Conservation (phyloP, 2,113 vertebrate species). For the Macquaria ambigua region DNA sequence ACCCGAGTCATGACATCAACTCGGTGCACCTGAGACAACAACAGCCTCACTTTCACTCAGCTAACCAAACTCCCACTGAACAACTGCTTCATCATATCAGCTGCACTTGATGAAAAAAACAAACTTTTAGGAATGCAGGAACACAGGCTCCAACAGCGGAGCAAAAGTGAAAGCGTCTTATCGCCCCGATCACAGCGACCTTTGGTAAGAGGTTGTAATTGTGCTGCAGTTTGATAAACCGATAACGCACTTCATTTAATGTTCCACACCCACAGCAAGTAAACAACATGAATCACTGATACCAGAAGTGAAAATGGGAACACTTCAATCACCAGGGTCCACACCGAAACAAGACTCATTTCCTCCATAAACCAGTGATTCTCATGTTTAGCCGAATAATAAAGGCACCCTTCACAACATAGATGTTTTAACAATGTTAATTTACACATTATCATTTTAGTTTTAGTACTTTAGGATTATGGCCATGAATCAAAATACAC, state of each 20-base stretch:
- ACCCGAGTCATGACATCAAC: neutral
- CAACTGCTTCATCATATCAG: neutral
- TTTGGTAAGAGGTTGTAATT: too few species aligned
- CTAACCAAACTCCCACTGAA: neutral
- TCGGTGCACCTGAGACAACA: neutral
- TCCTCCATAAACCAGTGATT: too few species aligned
- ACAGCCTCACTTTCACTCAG: neutral
- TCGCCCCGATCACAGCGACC: neutral
- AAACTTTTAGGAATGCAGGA: neutral
- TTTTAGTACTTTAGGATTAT: too few species aligned
- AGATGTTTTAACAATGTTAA: too few species aligned
- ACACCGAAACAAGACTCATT: too few species aligned
- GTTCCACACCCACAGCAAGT: neutral
- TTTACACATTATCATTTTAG: too few species aligned
- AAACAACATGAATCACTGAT: neutral
- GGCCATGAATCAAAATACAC: too few species aligned
- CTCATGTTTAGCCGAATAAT: too few species aligned
- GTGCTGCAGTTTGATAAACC: neutral
- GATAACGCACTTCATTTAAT: neutral
- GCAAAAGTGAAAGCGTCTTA: slow-evolving; percentile 20
- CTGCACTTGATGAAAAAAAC: neutral
- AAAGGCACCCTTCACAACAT: too few species aligned
- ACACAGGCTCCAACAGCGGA: neutral
- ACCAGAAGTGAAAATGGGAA: neutral
- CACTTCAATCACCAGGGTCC: too few species aligned